These are phyloP conservation scores for Sciurus vulgaris DNA, from an alignment of 2,797 vertebrate genomes.

Conservation along the genomic window DNA sequence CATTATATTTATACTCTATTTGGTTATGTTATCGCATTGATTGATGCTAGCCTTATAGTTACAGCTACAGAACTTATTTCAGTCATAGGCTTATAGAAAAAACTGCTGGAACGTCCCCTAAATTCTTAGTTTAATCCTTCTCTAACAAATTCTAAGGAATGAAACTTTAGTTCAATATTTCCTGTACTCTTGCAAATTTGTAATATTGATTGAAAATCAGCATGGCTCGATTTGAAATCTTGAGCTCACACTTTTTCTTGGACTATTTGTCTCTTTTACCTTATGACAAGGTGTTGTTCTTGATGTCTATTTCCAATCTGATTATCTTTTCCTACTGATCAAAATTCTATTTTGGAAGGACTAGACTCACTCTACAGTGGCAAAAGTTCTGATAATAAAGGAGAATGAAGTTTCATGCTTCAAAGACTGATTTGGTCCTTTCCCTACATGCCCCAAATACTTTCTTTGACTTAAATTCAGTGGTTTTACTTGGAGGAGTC, in stretches of 20 bases:
- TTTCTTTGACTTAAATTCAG: not conserved
- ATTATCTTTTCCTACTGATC: not conserved
- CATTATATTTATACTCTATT: not conserved
- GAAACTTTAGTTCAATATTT: not conserved
- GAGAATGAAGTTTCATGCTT: no score
- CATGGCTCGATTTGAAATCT: constrained; percentile 8
- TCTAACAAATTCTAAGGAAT: constrained; percentile 8
- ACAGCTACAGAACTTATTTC: not conserved
- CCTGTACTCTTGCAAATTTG: not conserved
- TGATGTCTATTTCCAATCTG: not conserved
- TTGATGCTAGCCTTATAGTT: not conserved
- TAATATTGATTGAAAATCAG: not conserved
- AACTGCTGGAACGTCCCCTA: not conserved
- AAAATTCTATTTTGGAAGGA: no score
- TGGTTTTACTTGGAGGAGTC: not conserved
- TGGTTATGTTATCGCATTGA: not conserved
- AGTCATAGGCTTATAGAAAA: not conserved
- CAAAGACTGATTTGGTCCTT: not conserved
- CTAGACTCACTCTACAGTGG: no score
- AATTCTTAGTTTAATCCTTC: not conserved
- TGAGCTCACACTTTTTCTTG: not conserved
- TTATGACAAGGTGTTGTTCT: not conserved
- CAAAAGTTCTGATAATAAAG: no score
- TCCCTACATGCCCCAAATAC: not conserved
- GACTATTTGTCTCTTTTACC: not conserved